A percentile compares a stretch with the other conserved stretches of the same genome.
phyloP scores from a whole-genome alignment of 2,113 vertebrate genomes.

The Gavialis gangeticus region DNA sequence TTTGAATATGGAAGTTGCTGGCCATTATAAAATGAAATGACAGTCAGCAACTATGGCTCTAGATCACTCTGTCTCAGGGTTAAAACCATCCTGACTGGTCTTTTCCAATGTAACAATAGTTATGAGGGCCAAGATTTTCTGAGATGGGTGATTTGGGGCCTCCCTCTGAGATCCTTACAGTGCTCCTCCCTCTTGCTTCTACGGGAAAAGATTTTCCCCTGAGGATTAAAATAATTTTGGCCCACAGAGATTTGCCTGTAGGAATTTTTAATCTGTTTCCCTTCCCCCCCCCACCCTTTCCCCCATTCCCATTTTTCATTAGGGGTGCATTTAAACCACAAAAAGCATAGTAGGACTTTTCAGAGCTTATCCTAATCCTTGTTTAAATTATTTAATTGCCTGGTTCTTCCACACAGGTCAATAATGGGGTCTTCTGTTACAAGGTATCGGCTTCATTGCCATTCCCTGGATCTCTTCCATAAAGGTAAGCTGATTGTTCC shows the following conservation, averaged over 20 bases:
- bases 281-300: neutral
- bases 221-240: neutral
- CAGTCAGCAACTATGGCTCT: neutral
- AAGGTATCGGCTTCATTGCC: neutral
- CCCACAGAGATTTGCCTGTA: neutral
- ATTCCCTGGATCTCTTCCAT: neutral
- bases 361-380: neutral
- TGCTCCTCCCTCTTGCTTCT: neutral
- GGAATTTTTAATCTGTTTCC: neutral
- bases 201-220: neutral
- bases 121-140: neutral
- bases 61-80: neutral
- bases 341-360: neutral
- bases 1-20: neutral
- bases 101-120: neutral
- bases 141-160: neutral
- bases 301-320: neutral
- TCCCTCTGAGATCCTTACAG: neutral
- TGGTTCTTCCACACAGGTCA: neutral
- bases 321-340: neutral
- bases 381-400: neutral
- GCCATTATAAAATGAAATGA: neutral
- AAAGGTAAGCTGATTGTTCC: neutral
- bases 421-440: neutral
- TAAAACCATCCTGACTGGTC: neutral